Conservation (phyloP, 1,140 invertebrate genomes). For the Pseudomyrmex concolor region DNA sequence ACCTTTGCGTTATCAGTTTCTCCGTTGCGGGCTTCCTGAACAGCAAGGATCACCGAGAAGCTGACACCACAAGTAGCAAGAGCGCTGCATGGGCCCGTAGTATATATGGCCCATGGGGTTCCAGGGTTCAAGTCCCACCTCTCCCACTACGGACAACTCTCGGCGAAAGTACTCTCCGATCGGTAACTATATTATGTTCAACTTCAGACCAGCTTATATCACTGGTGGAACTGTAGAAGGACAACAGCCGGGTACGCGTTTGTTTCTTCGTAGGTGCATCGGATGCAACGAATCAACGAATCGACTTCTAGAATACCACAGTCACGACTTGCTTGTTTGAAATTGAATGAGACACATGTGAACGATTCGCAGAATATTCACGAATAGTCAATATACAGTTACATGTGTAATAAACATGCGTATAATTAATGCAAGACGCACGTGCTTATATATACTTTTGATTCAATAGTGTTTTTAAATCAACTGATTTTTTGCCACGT, state of each 20-base stretch:
- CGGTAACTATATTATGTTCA: constrained; percentile 69
- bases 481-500: too few species aligned
- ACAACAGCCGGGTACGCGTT: constrained; percentile 27
- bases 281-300: not conserved
- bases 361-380: not conserved
- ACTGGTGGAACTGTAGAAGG: constrained; percentile 64
- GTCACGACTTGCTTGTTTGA: not conserved
- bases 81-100: constrained; percentile 76
- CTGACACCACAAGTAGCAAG: constrained; percentile 77
- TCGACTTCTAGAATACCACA: not conserved
- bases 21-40: constrained; percentile 46
- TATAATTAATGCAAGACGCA: too few species aligned
- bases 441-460: too few species aligned
- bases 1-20: constrained; percentile 55
- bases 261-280: constrained; percentile 36
- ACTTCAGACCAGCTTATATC: constrained; percentile 62
- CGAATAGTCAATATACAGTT: too few species aligned
- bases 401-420: too few species aligned
- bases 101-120: constrained; percentile 79
- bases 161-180: constrained; percentile 82
- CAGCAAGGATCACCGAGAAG: constrained; percentile 74
- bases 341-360: not conserved
- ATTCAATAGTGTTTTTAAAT: too few species aligned
- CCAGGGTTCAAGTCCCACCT: constrained; percentile 80
- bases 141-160: constrained; percentile 78